Conservation (phyloP, 2,113 vertebrate species). For the Coracopsis vasa region DNA sequence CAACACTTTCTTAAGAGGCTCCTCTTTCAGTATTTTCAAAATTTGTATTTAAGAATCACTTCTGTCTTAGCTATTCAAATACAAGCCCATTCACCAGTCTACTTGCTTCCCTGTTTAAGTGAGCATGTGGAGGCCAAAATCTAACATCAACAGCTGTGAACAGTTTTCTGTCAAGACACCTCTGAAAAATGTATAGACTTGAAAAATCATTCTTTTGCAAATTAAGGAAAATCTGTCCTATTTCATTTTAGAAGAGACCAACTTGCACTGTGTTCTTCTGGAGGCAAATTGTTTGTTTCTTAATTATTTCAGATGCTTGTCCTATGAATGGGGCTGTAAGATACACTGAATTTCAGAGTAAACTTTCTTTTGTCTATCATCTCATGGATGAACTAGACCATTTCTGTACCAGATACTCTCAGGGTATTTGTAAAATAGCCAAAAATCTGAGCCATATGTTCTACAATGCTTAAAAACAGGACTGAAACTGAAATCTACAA, state of each 20-base stretch:
- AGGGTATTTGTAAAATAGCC: neutral
- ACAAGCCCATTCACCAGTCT: neutral
- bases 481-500: neutral
- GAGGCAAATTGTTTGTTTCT: constrained; percentile 27
- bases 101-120: neutral
- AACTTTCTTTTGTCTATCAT: neutral
- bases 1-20: neutral
- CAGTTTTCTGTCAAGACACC: constrained; percentile 22
- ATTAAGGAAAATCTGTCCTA: constrained; percentile 48
- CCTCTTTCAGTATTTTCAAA: neutral
- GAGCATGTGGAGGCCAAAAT: neutral
- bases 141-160: neutral
- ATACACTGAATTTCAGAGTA: constrained; percentile 1
- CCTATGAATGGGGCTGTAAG: neutral
- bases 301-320: constrained; percentile 27
- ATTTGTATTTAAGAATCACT: neutral
- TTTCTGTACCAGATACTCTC: neutral
- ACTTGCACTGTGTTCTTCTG: constrained; percentile 14
- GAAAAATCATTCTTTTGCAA: constrained; percentile 17
- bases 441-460: neutral
- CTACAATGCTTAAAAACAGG: neutral
- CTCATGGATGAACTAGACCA: neutral
- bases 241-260: constrained; percentile 64
- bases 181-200: constrained; percentile 22
- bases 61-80: neutral